These are phyloP conservation scores for Dendroctonus ponderosae DNA, from an alignment of 1,140 invertebrate genomes.

Conservation along the genomic window DNA sequence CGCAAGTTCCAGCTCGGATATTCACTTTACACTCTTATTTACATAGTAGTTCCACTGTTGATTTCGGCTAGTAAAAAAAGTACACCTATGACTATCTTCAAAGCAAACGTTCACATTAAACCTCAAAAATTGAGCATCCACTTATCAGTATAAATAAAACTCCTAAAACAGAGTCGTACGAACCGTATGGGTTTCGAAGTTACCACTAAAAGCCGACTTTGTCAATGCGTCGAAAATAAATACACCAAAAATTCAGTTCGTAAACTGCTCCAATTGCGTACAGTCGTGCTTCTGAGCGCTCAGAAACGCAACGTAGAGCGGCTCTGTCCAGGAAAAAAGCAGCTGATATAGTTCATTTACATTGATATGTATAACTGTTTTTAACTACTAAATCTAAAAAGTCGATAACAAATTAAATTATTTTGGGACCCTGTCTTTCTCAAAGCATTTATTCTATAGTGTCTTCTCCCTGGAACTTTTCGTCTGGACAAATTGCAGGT, in stretches of 20 bases:
- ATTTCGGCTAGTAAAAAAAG: too few relatives aligned
- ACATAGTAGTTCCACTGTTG: too few relatives aligned
- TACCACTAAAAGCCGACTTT: slow-evolving; percentile 7
- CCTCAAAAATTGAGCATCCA: slow-evolving; percentile 12
- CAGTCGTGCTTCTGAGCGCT: background rate
- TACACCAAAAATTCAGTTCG: background rate
- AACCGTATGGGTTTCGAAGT: background rate
- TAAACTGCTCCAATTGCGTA: background rate
- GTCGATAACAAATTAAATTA: slow-evolving; percentile 25
- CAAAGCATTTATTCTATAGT: slow-evolving; percentile 17
- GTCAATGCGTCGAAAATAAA: slow-evolving; percentile 1
- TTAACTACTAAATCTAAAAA: slow-evolving; percentile 24
- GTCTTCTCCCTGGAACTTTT: background rate
- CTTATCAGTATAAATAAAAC: slow-evolving; percentile 13
- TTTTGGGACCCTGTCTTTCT: slow-evolving; percentile 44
- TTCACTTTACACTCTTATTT: too few relatives aligned
- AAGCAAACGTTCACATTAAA: too few relatives aligned
- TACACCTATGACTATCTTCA: too few relatives aligned
- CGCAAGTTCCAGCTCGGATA: too few relatives aligned
- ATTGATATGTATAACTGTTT: slow-evolving; percentile 40
- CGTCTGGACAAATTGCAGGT: background rate
- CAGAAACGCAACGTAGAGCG: background rate
- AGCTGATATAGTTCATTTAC: slow-evolving; percentile 26
- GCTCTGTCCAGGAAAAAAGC: slow-evolving; percentile 6
- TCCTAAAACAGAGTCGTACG: slow-evolving; percentile 21